Conservation (phyloP, 2,888 invertebrate genomes). For the Melipona beecheii region DNA sequence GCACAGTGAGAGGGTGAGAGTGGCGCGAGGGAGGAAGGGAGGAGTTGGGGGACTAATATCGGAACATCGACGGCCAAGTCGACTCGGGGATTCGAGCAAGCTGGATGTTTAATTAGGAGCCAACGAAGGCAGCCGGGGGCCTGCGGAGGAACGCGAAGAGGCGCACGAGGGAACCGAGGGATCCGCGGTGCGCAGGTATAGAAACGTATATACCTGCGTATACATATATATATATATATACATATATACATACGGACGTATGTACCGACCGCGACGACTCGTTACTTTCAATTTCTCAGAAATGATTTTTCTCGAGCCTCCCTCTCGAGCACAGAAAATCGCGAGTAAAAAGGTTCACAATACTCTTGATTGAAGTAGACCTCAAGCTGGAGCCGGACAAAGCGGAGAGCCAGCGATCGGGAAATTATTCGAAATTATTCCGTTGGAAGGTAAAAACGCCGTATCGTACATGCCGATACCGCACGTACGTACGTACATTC, state of each 20-base stretch:
- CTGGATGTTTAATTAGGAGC: constrained; percentile 84
- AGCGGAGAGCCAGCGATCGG: no score
- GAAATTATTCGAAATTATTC: no score
- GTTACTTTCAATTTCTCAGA: constrained; percentile 4
- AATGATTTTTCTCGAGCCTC: constrained; percentile 1
- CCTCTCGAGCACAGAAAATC: background rate
- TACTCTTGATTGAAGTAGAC: no score
- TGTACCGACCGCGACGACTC: constrained; percentile 9
- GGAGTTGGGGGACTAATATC: constrained; percentile 80
- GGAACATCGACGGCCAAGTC: constrained; percentile 82
- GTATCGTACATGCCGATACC: constrained; percentile 40
- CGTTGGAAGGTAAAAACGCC: constrained; percentile 38
- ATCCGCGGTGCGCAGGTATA: constrained; percentile 69
- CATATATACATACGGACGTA: constrained; percentile 7
- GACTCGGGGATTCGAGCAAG: constrained; percentile 80
- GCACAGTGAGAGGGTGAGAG: constrained; percentile 42
- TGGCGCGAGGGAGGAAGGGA: background rate
- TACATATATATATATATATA: constrained; percentile 24
- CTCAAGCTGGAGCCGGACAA: no score
- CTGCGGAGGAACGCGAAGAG: constrained; percentile 60
- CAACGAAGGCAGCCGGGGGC: constrained; percentile 74
- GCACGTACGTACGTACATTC: constrained; percentile 31
- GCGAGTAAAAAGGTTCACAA: no score
- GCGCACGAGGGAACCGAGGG: constrained; percentile 51
- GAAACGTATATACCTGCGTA: constrained; percentile 45